Evolutionary conservation across 1,140 invertebrate species (phyloP).

Genomic region (Aplysia californica): DNA sequence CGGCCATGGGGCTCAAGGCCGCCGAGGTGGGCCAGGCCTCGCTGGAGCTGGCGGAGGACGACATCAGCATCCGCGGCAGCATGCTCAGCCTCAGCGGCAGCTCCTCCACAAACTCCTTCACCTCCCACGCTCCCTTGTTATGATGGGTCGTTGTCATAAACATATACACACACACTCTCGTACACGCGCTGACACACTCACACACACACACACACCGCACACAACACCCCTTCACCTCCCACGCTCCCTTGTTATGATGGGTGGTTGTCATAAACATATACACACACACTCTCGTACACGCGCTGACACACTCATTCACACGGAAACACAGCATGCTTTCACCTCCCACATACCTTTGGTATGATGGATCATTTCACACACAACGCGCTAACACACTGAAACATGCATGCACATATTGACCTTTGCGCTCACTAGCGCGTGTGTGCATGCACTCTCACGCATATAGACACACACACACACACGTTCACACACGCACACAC

Average conservation of each 20-base stretch:
- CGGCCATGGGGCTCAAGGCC: constrained; percentile 87
- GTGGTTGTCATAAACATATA: not conserved
- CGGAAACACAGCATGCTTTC: not conserved
- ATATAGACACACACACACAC: not conserved
- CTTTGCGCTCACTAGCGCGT: not conserved
- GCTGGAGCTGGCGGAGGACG: constrained; percentile 82
- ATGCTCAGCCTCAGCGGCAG: constrained; percentile 94
- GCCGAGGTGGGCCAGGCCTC: constrained; percentile 90
- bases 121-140: constrained; percentile 45
- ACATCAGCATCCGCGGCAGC: constrained; percentile 88
- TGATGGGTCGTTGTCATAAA: too few relatives aligned
- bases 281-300: not conserved
- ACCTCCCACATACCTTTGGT: not conserved
- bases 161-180: too few relatives aligned
- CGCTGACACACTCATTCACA: not conserved
- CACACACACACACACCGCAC: too few relatives aligned
- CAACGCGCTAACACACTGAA: not conserved
- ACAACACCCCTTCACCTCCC: not conserved
- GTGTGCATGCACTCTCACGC: not conserved
- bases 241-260: not conserved
- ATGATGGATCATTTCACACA: too few relatives aligned
- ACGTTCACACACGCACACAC: not conserved
- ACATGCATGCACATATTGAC: not conserved
- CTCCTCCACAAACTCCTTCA: constrained; percentile 80
- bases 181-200: too few relatives aligned